Evolutionary conservation across 2,113 vertebrate species (phyloP), one percentile per base, ranked within the genome.

Genomic region (Motacilla tschutschensis): DNA sequence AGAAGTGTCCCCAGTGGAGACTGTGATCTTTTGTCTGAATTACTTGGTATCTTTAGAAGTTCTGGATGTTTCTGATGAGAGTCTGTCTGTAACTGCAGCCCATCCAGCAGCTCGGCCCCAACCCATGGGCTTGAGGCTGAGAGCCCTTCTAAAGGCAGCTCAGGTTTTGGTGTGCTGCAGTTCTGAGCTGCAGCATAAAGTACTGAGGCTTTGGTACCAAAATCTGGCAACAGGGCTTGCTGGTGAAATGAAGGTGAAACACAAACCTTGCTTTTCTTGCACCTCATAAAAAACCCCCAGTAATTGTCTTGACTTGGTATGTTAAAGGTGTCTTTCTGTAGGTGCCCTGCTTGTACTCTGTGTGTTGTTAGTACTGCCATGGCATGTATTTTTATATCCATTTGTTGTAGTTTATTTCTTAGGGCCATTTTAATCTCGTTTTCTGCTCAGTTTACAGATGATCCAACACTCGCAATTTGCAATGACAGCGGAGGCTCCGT

Each of bases 401-500:
- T 19, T 64, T 57, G 29, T 57, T 9, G 8, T n/a, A 28, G 9
- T 53, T 75, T 73, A 38, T 83, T 72, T 82, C 25, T 76, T 77
- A 79, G 35, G 36, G 33, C 48, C 21, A 9, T 48, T 50, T 87
- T 59, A 86, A 94, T 70, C 79, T 94, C 2, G 15, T 87, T 86
- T n/a, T 97, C 79, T 95, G 44, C 81, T 96, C 91, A 99, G 99
- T 99, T 99, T 94, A 99, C 99, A 96, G 99, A 99, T 95, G 98
- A 99, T 76, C 98, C 99, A 0, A 99, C 99, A 0, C 97, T 99
- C 28, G 99, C 99, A 5, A 98, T 99, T 71, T 99, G 99, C 95
- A 99, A 99, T 11, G 99, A 99, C 97, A 99, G 99, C 1, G 99
- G 99, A 71, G 99, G 99, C 85, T 99, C 99, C 7, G 99, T 99